These are phyloP conservation scores for Heptranchias perlo DNA, from an alignment of 2,113 vertebrate species.

Conservation along the genomic window DNA sequence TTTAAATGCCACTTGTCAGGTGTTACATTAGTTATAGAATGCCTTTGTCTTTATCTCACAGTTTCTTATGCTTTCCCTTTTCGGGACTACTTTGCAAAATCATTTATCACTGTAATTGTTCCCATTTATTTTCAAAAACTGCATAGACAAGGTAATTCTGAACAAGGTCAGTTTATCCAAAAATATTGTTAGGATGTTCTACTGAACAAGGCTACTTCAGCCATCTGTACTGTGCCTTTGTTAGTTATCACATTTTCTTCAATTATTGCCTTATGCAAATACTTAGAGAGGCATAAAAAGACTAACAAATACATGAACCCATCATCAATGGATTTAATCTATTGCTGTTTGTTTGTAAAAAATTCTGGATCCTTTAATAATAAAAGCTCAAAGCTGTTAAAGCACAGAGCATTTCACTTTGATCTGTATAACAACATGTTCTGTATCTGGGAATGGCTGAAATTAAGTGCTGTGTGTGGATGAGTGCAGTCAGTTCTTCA, in stretches of 20 bases:
- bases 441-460: not conserved
- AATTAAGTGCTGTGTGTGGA: not conserved
- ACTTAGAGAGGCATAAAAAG: not conserved
- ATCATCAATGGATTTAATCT: not conserved
- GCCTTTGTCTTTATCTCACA: not conserved
- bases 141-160: slow-evolving; percentile 16
- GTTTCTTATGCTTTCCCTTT: slow-evolving; percentile 30
- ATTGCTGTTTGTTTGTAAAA: not conserved
- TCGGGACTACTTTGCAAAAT: not conserved
- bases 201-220: not conserved
- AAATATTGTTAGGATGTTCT: not conserved
- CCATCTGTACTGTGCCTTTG: not conserved
- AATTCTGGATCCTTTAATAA: not conserved
- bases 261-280: not conserved
- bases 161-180: not conserved
- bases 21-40: not conserved
- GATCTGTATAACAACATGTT: not conserved
- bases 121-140: slow-evolving; percentile 9
- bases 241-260: not conserved
- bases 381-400: not conserved
- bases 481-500: not conserved
- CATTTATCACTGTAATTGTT: slow-evolving; percentile 21
- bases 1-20: slow-evolving; percentile 1
- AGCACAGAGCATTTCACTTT: not conserved
- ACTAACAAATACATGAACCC: not conserved